Evolutionary conservation across 2,797 vertebrate species (phyloP).

Genomic region (Stomatorhinus walkeri): DNA sequence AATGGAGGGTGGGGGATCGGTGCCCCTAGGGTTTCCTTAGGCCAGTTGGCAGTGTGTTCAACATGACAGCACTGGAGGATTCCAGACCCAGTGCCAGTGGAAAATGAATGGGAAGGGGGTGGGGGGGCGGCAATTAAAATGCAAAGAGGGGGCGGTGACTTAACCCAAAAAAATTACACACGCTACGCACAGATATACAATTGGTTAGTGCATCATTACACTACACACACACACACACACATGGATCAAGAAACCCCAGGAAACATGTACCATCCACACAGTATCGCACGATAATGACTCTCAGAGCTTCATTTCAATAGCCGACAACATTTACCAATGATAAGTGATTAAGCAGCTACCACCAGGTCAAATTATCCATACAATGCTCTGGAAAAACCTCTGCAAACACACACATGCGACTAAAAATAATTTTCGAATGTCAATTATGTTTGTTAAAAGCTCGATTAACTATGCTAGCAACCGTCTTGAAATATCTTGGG

Average conservation of each 20-base stretch:
- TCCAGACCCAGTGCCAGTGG: neutral
- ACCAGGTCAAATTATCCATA: neutral
- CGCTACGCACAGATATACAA: neutral
- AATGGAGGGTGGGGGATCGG: neutral
- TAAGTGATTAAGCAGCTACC: neutral
- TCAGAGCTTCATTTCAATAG: neutral
- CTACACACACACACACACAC: neutral
- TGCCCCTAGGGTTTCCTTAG: neutral
- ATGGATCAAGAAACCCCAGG: neutral
- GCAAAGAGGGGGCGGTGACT: neutral
- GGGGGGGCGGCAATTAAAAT: neutral
- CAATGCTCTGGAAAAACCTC: neutral
- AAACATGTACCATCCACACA: neutral
- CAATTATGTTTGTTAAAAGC: neutral
- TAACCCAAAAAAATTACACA: neutral
- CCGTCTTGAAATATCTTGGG: neutral
- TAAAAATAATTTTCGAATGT: neutral
- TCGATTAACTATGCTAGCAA: neutral
- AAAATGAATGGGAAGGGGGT: neutral
- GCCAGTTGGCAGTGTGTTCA: neutral
- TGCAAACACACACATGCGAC: neutral
- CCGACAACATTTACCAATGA: neutral
- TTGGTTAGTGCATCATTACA: neutral
- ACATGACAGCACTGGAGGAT: neutral
- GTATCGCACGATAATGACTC: neutral